These are phyloP conservation scores for Garra rufa DNA, from an alignment of 2,113 vertebrate species.

Conservation along the genomic window DNA sequence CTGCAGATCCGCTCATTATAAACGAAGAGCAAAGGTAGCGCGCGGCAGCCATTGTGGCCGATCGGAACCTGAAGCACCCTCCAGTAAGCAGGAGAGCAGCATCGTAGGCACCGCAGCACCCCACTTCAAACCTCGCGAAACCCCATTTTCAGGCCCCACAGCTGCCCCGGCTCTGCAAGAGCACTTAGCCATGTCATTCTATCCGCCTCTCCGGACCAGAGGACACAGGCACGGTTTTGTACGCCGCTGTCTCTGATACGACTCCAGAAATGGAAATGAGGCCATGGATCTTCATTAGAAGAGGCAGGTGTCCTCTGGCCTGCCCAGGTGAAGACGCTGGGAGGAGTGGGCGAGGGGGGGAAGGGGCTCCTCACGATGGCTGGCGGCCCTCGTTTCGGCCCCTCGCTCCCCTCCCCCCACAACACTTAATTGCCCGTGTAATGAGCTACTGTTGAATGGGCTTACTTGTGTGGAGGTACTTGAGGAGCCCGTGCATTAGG, in stretches of 20 bases:
- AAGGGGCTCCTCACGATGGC: constrained; percentile 62
- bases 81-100: constrained; percentile 43
- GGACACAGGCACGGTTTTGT: constrained; percentile 80
- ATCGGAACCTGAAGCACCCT: constrained; percentile 78
- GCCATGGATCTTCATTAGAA: constrained; percentile 88
- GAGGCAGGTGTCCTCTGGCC: constrained; percentile 87
- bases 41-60: constrained; percentile 80
- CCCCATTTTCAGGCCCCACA: constrained; percentile 80
- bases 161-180: constrained; percentile 78
- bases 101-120: constrained; percentile 59
- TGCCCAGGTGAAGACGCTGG: constrained; percentile 86
- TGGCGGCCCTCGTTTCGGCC: constrained; percentile 59
- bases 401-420: constrained; percentile 63
- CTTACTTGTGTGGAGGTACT: constrained; percentile 81
- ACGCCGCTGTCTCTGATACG: constrained; percentile 76
- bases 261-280: constrained; percentile 87
- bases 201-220: constrained; percentile 79
- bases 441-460: constrained; percentile 81
- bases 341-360: constrained; percentile 50
- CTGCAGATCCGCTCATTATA: constrained; percentile 75
- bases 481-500: constrained; percentile 76
- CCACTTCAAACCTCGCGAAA: constrained; percentile 76
- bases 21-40: constrained; percentile 72
- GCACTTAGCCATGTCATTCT: constrained; percentile 82
- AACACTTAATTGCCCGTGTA: constrained; percentile 89